Evolutionary conservation across 2,113 vertebrate species (phyloP).

Genomic region (Brachionichthys hirsutus): DNA sequence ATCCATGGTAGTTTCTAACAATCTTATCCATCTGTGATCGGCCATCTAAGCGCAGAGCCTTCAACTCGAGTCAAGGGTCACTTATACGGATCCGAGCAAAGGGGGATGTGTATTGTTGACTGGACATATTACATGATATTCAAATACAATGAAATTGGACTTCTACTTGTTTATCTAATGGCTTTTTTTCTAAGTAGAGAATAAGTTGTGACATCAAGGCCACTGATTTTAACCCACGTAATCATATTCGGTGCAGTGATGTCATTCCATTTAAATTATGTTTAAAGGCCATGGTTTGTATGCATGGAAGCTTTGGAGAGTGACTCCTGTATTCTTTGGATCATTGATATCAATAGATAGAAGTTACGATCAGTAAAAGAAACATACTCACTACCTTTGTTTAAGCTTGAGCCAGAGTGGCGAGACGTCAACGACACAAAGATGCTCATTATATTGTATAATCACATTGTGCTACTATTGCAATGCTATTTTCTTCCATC

Average conservation of each 20-base stretch:
- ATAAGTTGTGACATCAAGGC: background rate
- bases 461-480: background rate
- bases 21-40: no score
- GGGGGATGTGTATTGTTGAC: background rate
- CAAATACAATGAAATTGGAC: background rate
- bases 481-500: background rate
- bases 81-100: conserved; percentile 6
- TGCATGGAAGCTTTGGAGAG: background rate
- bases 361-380: background rate
- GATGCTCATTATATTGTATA: background rate
- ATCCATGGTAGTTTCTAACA: no score
- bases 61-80: background rate
- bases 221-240: background rate
- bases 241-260: background rate
- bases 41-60: conserved; percentile 1
- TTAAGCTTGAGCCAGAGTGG: background rate
- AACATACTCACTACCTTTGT: background rate
- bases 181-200: background rate
- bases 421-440: no score
- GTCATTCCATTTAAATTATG: background rate
- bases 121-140: background rate
- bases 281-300: background rate
- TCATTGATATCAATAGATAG: conserved; percentile 1
- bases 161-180: background rate
- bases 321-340: background rate